A percentile compares a stretch with the other conserved stretches of the same genome.
These are phyloP conservation scores for Ophioninae sp. DNA, from an alignment of 2,888 invertebrate species.

Conservation along the genomic window DNA sequence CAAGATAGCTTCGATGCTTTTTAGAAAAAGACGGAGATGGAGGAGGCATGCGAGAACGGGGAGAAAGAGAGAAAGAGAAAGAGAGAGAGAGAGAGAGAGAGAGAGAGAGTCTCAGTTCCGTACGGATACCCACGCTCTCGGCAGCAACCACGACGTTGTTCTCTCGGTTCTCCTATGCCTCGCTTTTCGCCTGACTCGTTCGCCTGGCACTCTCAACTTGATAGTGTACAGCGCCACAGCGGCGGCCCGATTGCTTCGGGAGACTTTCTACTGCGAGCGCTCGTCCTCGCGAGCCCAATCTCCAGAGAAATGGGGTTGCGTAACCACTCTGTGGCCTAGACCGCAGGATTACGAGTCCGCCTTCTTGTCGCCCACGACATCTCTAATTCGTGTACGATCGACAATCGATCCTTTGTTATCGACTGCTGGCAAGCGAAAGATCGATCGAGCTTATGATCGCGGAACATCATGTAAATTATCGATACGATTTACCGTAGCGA, in stretches of 20 bases:
- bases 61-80: neutral
- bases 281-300: conserved; percentile 42
- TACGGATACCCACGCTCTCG: conserved; percentile 82
- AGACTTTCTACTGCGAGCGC: conserved; percentile 77
- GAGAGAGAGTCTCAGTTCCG: conserved; percentile 77
- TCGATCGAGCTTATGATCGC: neutral
- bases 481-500: neutral
- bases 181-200: conserved; percentile 54
- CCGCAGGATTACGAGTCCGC: conserved; percentile 54
- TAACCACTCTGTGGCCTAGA: conserved; percentile 60
- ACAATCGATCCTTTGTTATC: conserved; percentile 17
- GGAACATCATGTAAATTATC: neutral
- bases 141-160: conserved; percentile 67
- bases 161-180: conserved; percentile 61
- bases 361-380: conserved; percentile 10
- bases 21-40: conserved; percentile 63
- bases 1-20: conserved; percentile 77
- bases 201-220: conserved; percentile 51
- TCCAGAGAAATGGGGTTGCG: conserved; percentile 77
- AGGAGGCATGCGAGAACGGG: conserved; percentile 14
- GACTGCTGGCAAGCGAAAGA: conserved; percentile 21
- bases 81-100: conserved; percentile 36
- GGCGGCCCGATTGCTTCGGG: conserved; percentile 73
- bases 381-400: neutral
- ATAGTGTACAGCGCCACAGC: conserved; percentile 58